A percentile compares a stretch with the other conserved stretches of the same genome.
phyloP scores from a whole-genome alignment of 92 coral and sea anemone genomes.

The Palythoa grandis region DNA sequence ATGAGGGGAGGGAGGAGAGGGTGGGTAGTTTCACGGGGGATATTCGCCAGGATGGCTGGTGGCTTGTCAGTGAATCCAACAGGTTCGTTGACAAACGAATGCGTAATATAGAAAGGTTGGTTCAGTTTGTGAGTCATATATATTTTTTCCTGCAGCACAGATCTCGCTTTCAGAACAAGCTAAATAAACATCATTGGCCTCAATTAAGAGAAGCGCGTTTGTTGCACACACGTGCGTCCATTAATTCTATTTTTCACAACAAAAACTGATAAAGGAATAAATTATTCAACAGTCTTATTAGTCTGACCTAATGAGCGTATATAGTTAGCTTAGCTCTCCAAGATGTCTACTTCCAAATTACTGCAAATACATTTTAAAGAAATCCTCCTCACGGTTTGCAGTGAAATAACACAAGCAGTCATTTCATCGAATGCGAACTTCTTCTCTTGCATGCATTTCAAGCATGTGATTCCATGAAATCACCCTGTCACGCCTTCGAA shows the following conservation, averaged over 20 bases:
- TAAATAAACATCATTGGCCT: not conserved
- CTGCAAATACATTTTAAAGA: not conserved
- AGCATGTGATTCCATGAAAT: constrained; percentile 60
- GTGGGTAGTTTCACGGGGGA: not conserved
- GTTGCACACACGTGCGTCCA: constrained; percentile 17
- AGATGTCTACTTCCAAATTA: constrained; percentile 21
- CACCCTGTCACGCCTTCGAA: constrained; percentile 68
- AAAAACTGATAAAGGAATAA: constrained; percentile 31
- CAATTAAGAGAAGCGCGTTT: not conserved
- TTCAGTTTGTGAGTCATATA: not conserved
- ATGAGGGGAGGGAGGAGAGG: not conserved
- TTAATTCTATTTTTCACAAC: not conserved
- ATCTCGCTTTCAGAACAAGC: not conserved
- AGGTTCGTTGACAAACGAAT: constrained; percentile 24
- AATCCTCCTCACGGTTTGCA: not conserved
- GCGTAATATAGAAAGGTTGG: not conserved
- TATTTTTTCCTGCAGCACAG: not conserved
- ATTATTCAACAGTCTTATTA: constrained; percentile 46
- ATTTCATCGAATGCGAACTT: not conserved
- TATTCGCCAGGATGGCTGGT: constrained; percentile 13
- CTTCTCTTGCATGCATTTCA: constrained; percentile 56
- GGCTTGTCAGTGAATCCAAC: constrained; percentile 21
- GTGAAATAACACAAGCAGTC: not conserved
- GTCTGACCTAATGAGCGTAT: constrained; percentile 57
- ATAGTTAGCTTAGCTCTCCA: constrained; percentile 34